Conservation (phyloP, 1,140 invertebrate genomes). For the Maconellicoccus hirsutus region DNA sequence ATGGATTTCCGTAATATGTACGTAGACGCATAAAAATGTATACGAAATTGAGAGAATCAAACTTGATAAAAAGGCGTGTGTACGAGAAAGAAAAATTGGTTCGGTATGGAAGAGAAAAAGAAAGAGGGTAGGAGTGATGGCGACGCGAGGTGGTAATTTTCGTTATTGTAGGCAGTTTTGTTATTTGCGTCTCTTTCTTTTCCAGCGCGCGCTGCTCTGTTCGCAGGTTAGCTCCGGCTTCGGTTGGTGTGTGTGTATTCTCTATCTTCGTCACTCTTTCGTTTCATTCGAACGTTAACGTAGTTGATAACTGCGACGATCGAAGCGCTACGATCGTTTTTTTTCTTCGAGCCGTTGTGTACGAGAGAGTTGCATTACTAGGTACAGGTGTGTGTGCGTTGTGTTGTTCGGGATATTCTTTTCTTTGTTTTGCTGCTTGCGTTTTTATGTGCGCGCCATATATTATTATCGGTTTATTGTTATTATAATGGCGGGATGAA, state of each 20-base stretch:
- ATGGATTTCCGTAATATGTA: too few species aligned
- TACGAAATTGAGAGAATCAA: not conserved
- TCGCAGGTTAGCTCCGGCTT: not conserved
- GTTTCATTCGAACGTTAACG: not conserved
- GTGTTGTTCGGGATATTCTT: not conserved
- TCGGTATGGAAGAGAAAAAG: not conserved
- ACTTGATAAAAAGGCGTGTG: not conserved
- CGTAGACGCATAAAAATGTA: not conserved
- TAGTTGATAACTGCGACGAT: not conserved
- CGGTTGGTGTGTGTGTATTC: too few species aligned
- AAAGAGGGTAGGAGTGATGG: not conserved
- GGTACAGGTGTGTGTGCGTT: slow-evolving; percentile 1
- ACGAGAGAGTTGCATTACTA: not conserved
- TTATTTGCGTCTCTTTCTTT: not conserved
- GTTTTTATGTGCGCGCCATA: slow-evolving; percentile 7
- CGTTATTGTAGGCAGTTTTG: not conserved
- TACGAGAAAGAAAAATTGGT: not conserved
- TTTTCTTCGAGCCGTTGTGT: not conserved
- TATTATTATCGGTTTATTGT: slow-evolving; percentile 9
- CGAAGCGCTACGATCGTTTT: not conserved
- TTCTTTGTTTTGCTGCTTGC: slow-evolving; percentile 1
- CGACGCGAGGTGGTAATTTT: not conserved
- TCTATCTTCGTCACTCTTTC: not conserved
- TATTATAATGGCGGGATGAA: slow-evolving; percentile 8
- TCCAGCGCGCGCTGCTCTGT: not conserved